Evolutionary conservation across 2,797 vertebrate species (phyloP), one percentile per base, ranked within the genome.

Genomic region (Notamacropus eugenii): DNA sequence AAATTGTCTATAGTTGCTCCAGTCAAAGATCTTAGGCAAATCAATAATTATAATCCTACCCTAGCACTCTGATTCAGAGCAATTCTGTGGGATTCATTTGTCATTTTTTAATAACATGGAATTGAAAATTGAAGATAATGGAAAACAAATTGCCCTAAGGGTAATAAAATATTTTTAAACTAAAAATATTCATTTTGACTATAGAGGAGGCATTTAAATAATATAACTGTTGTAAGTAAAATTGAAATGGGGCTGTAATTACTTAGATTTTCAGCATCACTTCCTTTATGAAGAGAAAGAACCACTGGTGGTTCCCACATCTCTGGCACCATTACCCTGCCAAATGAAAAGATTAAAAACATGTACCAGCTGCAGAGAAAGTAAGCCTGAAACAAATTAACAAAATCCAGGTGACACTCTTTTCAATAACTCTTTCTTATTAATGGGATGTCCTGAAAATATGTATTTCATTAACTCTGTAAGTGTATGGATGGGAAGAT

Each of bases 81-180:
- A 96, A 95, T 92, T 97, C 97, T 96, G 62, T 97, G 95, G 95
- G 31, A 94, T 34, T 96, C 95, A 96, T 98, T 98, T 98, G 97
- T 98, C 97, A 98, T 97, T 98, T 98, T 98, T 98, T 98, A 98
- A 98, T 98, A 98, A 97, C 93, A 95, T 93, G 91, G 55, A 97
- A 97, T 97, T 98, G 96, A 94, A 96, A 98, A 97, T 96, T 94
- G 87, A 98, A 98, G 95, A 98, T 98, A 98, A 98, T 97, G 56
- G 87, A 98, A 98, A 98, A 96, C 97, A 98, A 98, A 97, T 98
- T 98, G 93, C 82, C 92, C 92, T 98, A 97, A 98, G 98, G 90
- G 91, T 97, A 98, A 98, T 98, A 98, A 98, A 98, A 98, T 98
- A 98, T 98, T 98, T 98, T 98, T 99, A 98, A 98, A 98, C 95